phyloP scores from a whole-genome alignment of 2,888 invertebrate genomes.

The Drosophila mimica region DNA sequence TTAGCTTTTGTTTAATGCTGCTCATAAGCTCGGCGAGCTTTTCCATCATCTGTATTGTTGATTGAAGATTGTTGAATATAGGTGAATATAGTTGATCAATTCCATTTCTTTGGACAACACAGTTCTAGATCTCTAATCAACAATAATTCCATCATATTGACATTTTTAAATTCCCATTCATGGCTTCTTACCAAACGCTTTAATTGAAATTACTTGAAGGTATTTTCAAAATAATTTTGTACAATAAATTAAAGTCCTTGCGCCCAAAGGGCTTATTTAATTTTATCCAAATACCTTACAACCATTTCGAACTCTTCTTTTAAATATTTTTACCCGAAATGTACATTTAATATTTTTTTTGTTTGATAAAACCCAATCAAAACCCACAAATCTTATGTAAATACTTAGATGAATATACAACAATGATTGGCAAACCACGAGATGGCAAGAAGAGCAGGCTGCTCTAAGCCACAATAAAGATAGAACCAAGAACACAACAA shows the following conservation, averaged over 20 bases:
- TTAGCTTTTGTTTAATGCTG: slow-evolving; percentile 74
- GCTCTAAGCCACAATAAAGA: slow-evolving; percentile 79
- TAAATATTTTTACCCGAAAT: slow-evolving; percentile 33
- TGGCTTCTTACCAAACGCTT: slow-evolving; percentile 32
- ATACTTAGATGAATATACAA: slow-evolving; percentile 85
- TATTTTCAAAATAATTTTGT: slow-evolving; percentile 15
- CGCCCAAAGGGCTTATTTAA: slow-evolving; percentile 4
- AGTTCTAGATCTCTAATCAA: slow-evolving; percentile 22
- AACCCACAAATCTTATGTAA: slow-evolving; percentile 74
- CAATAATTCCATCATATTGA: slow-evolving; percentile 15
- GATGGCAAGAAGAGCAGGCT: slow-evolving; percentile 85
- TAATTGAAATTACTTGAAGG: not conserved
- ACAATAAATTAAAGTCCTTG: slow-evolving; percentile 32
- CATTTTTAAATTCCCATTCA: slow-evolving; percentile 17
- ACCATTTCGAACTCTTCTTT: slow-evolving; percentile 12
- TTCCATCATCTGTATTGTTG: slow-evolving; percentile 4
- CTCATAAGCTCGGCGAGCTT: slow-evolving; percentile 30
- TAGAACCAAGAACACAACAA: slow-evolving; percentile 36
- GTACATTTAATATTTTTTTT: slow-evolving; percentile 42
- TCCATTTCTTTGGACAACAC: not conserved
- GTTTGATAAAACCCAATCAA: slow-evolving; percentile 58
- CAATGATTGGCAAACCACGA: slow-evolving; percentile 85
- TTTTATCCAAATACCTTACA: slow-evolving; percentile 2
- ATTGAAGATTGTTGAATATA: slow-evolving; percentile 8
- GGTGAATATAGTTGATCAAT: not conserved